phyloP scores from a whole-genome alignment of 1,140 invertebrate species.

The Papilio xuthus region DNA sequence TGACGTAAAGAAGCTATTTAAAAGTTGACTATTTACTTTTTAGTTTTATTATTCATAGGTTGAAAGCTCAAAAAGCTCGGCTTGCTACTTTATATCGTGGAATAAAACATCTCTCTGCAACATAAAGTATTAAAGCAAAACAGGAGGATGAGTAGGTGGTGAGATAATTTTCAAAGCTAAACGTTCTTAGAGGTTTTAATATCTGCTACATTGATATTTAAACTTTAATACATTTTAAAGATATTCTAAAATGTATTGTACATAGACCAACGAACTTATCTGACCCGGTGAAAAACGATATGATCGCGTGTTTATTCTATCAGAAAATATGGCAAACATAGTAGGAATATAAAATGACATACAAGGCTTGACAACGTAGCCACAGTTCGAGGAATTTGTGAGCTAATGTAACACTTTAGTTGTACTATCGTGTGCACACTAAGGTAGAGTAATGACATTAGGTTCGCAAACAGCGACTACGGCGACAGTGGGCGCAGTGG shows the following conservation, averaged over 20 bases:
- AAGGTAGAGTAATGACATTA: conserved; percentile 41
- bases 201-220: background rate
- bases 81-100: conserved; percentile 14
- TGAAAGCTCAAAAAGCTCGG: background rate
- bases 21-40: conserved; percentile 23
- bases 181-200: conserved; percentile 1
- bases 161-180: background rate
- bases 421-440: background rate
- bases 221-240: background rate
- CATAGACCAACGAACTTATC: too few relatives aligned
- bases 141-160: background rate
- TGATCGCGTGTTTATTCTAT: too few relatives aligned
- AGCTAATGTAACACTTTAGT: background rate
- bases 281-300: too few relatives aligned
- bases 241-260: too few relatives aligned
- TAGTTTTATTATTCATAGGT: conserved; percentile 9
- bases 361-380: background rate
- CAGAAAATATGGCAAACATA: too few relatives aligned
- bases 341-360: too few relatives aligned
- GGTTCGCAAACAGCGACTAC: conserved; percentile 79
- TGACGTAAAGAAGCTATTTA: background rate
- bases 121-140: conserved; percentile 4
- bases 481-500: conserved; percentile 86
- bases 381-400: background rate
- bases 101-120: conserved; percentile 13